These are phyloP conservation scores for Manis javanica DNA, from an alignment of 2,797 vertebrate species.

Conservation along the genomic window DNA sequence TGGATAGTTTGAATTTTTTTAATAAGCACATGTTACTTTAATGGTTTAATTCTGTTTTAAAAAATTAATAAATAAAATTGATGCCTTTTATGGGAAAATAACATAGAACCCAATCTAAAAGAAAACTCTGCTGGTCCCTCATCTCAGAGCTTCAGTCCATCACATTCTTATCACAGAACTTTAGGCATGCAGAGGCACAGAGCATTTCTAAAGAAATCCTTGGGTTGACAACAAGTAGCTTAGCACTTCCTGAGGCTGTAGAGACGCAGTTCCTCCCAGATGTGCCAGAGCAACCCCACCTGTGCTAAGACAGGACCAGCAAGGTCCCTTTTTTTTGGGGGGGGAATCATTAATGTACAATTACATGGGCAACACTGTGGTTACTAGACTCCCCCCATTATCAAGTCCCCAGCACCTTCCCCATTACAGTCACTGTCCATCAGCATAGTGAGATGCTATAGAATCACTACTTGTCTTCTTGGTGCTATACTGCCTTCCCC, in stretches of 20 bases:
- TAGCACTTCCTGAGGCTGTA: not conserved
- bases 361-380: no score
- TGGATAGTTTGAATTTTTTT: not conserved
- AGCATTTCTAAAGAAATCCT: not conserved
- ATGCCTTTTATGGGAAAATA: not conserved
- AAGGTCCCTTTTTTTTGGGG: not conserved
- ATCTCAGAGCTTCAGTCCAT: not conserved
- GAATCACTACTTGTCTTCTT: no score
- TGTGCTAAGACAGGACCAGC: not conserved
- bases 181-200: not conserved
- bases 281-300: not conserved
- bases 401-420: no score
- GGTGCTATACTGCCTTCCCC: no score
- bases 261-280: fast-evolving
- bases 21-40: not conserved
- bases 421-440: no score
- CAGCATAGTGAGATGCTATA: no score
- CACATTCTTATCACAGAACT: not conserved
- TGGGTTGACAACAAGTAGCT: no score
- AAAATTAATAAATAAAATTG: not conserved
- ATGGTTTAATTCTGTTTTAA: not conserved
- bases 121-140: not conserved
- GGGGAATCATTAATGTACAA: no score
- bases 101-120: not conserved
- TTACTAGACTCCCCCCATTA: no score